A percentile compares a stretch with the other conserved stretches of the same genome.
These are phyloP conservation scores for Leptosomus discolor DNA, from an alignment of 2,113 vertebrate genomes.

Conservation along the genomic window DNA sequence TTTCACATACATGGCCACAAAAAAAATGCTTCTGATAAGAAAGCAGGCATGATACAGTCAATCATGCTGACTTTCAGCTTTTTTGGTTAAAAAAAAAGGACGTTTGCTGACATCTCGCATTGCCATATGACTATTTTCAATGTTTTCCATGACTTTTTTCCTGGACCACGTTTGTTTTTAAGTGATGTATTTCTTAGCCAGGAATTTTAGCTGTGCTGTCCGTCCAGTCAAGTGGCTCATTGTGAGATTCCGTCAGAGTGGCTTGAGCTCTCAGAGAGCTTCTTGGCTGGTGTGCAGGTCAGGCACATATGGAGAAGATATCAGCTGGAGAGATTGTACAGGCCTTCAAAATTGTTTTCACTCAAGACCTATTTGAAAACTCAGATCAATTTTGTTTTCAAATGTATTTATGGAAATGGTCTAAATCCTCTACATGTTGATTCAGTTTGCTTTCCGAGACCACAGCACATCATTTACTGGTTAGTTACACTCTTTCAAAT, in stretches of 20 bases:
- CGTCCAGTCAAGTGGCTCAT: neutral
- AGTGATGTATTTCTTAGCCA: conserved; percentile 67
- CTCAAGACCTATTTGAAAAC: conserved; percentile 18
- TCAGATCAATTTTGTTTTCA: conserved; percentile 7
- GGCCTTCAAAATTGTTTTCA: neutral
- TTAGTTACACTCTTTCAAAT: conserved; percentile 35
- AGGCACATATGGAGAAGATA: conserved; percentile 63
- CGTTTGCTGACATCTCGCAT: conserved; percentile 26
- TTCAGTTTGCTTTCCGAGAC: conserved; percentile 17
- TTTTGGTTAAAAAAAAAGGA: neutral
- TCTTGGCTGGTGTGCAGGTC: neutral
- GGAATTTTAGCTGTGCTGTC: conserved; percentile 55
- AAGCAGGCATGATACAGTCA: neutral
- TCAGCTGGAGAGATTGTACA: conserved; percentile 44
- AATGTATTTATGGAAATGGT: conserved; percentile 9
- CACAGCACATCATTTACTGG: conserved; percentile 12
- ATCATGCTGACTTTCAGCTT: conserved; percentile 1
- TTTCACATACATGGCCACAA: neutral
- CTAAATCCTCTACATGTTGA: neutral
- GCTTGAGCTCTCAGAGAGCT: conserved; percentile 7
- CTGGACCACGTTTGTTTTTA: conserved; percentile 62
- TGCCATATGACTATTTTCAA: conserved; percentile 47
- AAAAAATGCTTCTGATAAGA: conserved; percentile 40
- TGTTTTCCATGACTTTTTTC: conserved; percentile 71
- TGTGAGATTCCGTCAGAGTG: conserved; percentile 31